Conservation (phyloP, 1,140 invertebrate species). For the Listronotus bonariensis region DNA sequence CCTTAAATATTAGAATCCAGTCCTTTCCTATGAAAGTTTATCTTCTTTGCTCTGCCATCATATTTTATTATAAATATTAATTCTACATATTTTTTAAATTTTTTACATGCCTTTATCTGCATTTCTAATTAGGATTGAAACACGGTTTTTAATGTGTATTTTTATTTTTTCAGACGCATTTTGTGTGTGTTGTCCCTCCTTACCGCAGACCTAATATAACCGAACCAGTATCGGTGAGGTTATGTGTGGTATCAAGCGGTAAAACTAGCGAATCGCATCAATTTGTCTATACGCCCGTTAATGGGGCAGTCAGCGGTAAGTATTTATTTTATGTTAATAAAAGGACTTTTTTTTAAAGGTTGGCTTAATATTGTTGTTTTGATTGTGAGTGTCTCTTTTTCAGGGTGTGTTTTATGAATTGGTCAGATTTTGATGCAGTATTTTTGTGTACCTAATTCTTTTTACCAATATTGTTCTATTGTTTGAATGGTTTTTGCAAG, state of each 20-base stretch:
- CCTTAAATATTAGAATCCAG: no score
- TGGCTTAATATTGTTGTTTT: slow-evolving; percentile 51
- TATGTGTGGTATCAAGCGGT: slow-evolving; percentile 83
- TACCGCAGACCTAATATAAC: slow-evolving; percentile 69
- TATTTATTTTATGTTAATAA: slow-evolving; percentile 44
- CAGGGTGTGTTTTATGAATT: no score
- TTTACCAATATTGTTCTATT: no score
- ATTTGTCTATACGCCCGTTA: slow-evolving; percentile 78
- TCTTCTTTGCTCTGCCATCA: no score
- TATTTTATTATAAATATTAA: no score
- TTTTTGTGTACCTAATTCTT: no score
- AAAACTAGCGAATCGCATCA: slow-evolving; percentile 86
- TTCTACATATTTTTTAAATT: no score
- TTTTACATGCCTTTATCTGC: no score
- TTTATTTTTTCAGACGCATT: slow-evolving; percentile 76
- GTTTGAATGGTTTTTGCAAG: no score
- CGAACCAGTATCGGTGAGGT: slow-evolving; percentile 73
- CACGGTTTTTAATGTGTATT: background rate
- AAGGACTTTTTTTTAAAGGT: slow-evolving; percentile 43
- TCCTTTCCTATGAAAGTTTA: no score
- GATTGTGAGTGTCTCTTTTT: slow-evolving; percentile 25
- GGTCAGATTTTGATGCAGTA: no score
- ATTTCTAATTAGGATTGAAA: no score
- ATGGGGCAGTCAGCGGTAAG: slow-evolving; percentile 56
- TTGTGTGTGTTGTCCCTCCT: slow-evolving; percentile 87